Evolutionary conservation across 2,113 vertebrate species (phyloP).

Genomic region (Xenus cinereus): DNA sequence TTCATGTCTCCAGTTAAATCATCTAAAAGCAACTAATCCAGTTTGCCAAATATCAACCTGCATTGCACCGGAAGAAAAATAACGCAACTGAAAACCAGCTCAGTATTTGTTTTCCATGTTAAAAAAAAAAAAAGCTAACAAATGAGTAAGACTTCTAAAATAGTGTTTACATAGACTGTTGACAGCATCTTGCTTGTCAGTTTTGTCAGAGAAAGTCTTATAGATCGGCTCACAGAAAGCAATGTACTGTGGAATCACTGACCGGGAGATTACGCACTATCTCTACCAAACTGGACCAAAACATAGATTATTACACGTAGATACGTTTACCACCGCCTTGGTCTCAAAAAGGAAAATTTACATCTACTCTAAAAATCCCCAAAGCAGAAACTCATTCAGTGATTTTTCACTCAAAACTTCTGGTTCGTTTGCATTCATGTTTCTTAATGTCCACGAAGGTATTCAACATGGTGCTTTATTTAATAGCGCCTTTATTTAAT

Average conservation of each 20-base stretch:
- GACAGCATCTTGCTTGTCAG: neutral
- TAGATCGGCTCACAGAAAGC: neutral
- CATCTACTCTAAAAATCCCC: neutral
- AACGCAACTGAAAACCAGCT: neutral
- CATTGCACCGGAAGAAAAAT: neutral
- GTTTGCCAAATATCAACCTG: neutral
- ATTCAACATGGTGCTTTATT: neutral
- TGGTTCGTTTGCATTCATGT: neutral
- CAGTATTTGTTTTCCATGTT: neutral
- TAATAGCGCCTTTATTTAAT: neutral
- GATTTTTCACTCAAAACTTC: neutral
- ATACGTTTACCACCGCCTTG: rapidly evolving
- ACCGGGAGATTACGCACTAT: neutral
- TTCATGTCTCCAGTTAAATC: neutral
- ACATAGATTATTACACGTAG: neutral
- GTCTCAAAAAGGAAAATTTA: neutral
- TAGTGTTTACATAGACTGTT: neutral
- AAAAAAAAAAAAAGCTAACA: neutral
- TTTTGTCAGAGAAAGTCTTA: neutral
- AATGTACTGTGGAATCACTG: neutral
- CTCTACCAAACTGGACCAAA: neutral
- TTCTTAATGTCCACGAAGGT: neutral
- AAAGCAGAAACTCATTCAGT: neutral
- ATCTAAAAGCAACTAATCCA: neutral
- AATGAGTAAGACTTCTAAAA: neutral